phyloP scores from a whole-genome alignment of 2,888 invertebrate species.

The Melangyna quadrimaculata region DNA sequence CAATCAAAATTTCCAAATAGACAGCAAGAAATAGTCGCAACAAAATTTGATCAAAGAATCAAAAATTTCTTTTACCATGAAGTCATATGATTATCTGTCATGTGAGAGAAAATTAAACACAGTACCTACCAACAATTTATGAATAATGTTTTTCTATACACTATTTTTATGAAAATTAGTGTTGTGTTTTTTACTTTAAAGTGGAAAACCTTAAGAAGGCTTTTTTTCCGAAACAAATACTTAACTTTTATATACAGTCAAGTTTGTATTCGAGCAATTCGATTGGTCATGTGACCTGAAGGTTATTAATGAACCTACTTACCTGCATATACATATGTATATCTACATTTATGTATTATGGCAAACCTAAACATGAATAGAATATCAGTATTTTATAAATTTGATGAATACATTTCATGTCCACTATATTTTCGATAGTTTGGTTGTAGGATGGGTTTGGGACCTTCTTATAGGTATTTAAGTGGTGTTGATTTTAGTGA shows the following conservation, averaged over 20 bases:
- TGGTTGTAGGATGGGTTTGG: no score
- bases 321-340: neutral
- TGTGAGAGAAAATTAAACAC: constrained; percentile 73
- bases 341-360: no score
- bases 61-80: constrained; percentile 59
- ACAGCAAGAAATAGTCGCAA: neutral
- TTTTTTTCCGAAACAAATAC: neutral
- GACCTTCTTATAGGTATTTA: no score
- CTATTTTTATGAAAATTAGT: neutral
- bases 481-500: no score
- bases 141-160: neutral
- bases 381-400: no score
- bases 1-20: neutral
- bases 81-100: constrained; percentile 77
- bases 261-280: constrained; percentile 11
- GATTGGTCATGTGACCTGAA: constrained; percentile 64
- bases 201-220: neutral
- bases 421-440: no score
- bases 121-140: neutral
- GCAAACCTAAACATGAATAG: no score
- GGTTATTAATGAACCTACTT: constrained; percentile 41
- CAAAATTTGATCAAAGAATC: constrained; percentile 16
- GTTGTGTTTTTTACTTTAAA: neutral
- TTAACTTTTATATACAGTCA: neutral
- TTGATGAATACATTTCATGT: no score